A percentile compares a stretch with the other conserved stretches of the same genome.
These are phyloP conservation scores for Drosophila tropicalis DNA, from an alignment of 1,140 invertebrate genomes.

Conservation along the genomic window DNA sequence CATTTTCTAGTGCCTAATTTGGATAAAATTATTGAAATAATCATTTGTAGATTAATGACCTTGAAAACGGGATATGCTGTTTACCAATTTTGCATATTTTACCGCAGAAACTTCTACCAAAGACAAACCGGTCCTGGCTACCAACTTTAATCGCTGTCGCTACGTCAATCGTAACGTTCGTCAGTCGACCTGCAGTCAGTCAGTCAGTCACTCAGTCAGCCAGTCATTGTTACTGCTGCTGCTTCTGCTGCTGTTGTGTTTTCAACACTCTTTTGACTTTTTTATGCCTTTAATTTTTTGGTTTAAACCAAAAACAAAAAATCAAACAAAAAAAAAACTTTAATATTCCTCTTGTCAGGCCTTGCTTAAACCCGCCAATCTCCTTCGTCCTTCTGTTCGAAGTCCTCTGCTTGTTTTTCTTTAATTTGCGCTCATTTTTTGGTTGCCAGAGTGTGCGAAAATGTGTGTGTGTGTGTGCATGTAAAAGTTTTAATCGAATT, in stretches of 20 bases:
- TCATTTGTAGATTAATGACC: background rate
- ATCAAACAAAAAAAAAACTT: constrained; percentile 11
- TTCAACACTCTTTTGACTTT: constrained; percentile 20
- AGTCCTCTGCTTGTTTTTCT: constrained; percentile 65
- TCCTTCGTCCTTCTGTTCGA: background rate
- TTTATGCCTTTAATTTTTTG: constrained; percentile 20
- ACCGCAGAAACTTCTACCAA: background rate
- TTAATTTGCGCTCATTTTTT: constrained; percentile 69
- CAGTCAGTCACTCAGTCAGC: background rate
- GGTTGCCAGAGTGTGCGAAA: constrained; percentile 21
- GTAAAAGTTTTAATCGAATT: constrained; percentile 80
- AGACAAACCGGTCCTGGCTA: background rate
- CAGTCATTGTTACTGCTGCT: constrained; percentile 26
- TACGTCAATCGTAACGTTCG: constrained; percentile 28
- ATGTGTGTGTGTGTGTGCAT: constrained; percentile 12
- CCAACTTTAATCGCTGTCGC: constrained; percentile 30
- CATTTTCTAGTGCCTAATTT: too few relatives aligned
- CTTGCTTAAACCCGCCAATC: constrained; percentile 10
- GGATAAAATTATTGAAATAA: too few relatives aligned
- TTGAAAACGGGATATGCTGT: background rate
- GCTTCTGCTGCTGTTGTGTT: constrained; percentile 18
- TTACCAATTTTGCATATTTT: background rate
- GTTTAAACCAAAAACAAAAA: constrained; percentile 23
- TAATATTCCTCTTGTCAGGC: constrained; percentile 12
- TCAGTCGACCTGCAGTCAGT: constrained; percentile 8